Conservation (phyloP, 2,797 vertebrate species). For the Cyclopterus lumpus region DNA sequence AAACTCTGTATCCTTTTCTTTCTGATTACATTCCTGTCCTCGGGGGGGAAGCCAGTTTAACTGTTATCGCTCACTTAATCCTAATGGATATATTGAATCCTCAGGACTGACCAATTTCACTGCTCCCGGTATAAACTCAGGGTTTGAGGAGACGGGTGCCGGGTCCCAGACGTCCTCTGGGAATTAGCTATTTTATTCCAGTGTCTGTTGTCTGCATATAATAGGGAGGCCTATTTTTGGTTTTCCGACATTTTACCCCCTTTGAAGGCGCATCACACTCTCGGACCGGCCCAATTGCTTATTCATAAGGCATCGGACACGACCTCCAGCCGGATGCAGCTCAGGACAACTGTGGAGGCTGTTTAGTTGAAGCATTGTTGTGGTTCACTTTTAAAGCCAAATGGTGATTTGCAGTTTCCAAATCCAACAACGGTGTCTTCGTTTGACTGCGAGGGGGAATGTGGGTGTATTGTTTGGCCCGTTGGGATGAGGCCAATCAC, state of each 20-base stretch:
- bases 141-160: constrained; percentile 4
- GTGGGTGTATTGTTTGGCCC: constrained; percentile 10
- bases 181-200: constrained; percentile 25
- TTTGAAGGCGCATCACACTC: constrained; percentile 41
- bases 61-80: constrained; percentile 23
- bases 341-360: constrained; percentile 1
- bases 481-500: background rate
- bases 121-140: background rate
- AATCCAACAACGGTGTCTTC: constrained; percentile 2
- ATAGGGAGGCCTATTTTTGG: constrained; percentile 18
- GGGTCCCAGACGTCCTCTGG: background rate
- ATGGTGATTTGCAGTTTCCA: constrained; percentile 11
- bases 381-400: constrained; percentile 9
- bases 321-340: background rate
- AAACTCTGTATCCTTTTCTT: background rate
- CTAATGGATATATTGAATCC: constrained; percentile 24
- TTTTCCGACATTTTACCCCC: constrained; percentile 41
- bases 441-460: constrained; percentile 2
- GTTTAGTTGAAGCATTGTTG: constrained; percentile 21
- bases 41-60: background rate
- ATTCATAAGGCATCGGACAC: constrained; percentile 29
- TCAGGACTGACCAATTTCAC: constrained; percentile 21
- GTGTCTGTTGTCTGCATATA: constrained; percentile 15
- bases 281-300: constrained; percentile 31
- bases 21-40: constrained; percentile 32